Evolutionary conservation across 2,113 vertebrate species (phyloP).

Genomic region (Sceloporus tristichus): DNA sequence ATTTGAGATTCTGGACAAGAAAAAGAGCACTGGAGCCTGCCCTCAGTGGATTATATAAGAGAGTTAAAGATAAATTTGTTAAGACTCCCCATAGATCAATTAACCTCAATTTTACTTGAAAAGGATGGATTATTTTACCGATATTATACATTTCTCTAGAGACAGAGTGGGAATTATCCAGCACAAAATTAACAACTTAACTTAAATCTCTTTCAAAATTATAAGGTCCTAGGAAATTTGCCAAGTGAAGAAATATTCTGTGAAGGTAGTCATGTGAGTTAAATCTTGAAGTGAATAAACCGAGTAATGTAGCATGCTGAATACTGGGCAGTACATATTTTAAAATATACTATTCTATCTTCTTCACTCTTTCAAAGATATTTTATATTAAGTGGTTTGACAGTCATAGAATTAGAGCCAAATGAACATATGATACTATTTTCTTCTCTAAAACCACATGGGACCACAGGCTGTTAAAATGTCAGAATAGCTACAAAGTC

Average conservation of each 20-base stretch:
- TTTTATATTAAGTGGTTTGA: constrained; percentile 17
- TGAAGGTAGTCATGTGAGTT: constrained; percentile 19
- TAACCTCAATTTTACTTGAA: constrained; percentile 29
- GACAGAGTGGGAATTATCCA: constrained; percentile 25
- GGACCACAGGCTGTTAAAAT: neutral
- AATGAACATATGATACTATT: neutral
- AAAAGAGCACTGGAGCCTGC: neutral
- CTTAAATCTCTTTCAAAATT: constrained; percentile 38
- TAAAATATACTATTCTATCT: neutral
- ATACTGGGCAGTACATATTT: neutral
- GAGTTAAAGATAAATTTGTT: constrained; percentile 10
- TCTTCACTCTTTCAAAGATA: neutral
- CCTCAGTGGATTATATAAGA: constrained; percentile 15
- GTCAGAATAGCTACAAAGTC: neutral
- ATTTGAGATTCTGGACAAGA: constrained; percentile 15
- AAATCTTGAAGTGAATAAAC: constrained; percentile 19
- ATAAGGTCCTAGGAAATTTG: constrained; percentile 28
- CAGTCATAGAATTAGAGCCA: constrained; percentile 21
- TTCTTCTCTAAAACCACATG: constrained; percentile 12
- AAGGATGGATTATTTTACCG: constrained; percentile 1
- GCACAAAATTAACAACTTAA: constrained; percentile 25
- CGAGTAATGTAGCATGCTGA: neutral
- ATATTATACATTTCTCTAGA: constrained; percentile 24
- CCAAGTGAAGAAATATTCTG: constrained; percentile 34
- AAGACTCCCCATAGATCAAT: constrained; percentile 3